Evolutionary conservation across 2,888 invertebrate species (phyloP), one percentile per base, ranked within the genome.

Genomic region (Onthophagus sagittarius): DNA sequence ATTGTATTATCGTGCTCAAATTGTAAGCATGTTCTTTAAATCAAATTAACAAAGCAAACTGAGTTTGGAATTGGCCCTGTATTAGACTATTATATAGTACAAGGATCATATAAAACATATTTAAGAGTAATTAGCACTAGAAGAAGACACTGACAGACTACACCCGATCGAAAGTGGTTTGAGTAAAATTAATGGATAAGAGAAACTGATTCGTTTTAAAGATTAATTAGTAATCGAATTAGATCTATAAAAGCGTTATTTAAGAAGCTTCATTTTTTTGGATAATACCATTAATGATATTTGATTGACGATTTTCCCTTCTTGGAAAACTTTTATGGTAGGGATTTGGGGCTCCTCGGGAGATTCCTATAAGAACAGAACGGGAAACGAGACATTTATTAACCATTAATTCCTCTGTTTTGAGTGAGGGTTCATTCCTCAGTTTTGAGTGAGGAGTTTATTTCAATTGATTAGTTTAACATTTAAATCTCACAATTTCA

Each of bases 321-420:
- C 70, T 62, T 74, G 74, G 33, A 72, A n/a, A 31, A 74, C 72
- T 72, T 74, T 74, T 63, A 74, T 74, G 64, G n/a, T n/a, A n/a
- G n/a, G n/a, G n/a, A n/a, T n/a, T n/a, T n/a, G n/a, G n/a, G n/a
- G n/a, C n/a, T n/a, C n/a, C n/a, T n/a, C n/a, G n/a, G n/a, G n/a
- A n/a, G n/a, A n/a, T n/a, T 69, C 72, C 74, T 74, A 74, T 74
- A 74, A 67, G 67, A 67, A 23, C 32, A 72, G 63, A 62, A 69
- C 4, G 15, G 63, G 14, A 72, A 72, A 5, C 65, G 23, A 31
- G 6, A 67, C 11, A 15, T 31, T 5, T 13, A 31, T 15, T 67
- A 13, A 67, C 31, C n/a, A n/a, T n/a, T n/a, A n/a, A 1, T 67
- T 15, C 33, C 67, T 67, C 67, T 9, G 67, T 13, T 53, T 53